A percentile compares a stretch with the other conserved stretches of the same genome.
phyloP scores from a whole-genome alignment of 2,888 invertebrate genomes.

The Eremobia ochroleuca region DNA sequence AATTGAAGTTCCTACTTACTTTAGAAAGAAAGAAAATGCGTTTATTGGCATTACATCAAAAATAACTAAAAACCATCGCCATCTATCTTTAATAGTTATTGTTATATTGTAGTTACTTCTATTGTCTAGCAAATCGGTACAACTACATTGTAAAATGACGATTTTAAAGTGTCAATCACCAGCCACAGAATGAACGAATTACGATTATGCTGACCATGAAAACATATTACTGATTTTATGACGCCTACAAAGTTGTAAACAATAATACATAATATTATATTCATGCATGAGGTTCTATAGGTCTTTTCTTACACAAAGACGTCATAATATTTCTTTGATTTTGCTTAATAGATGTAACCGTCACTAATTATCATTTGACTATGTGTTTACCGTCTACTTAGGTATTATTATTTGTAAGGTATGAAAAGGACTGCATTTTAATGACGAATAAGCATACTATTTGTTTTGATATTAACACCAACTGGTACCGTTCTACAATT shows the following conservation, averaged over 20 bases:
- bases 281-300: conserved; percentile 7
- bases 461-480: neutral
- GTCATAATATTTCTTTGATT: conserved; percentile 27
- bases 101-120: neutral
- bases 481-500: neutral
- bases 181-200: conserved; percentile 39
- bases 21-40: too few relatives aligned
- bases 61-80: too few relatives aligned
- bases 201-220: conserved; percentile 46
- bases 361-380: conserved; percentile 31
- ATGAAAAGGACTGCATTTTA: neutral
- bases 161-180: conserved; percentile 37
- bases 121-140: neutral
- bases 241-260: conserved; percentile 50
- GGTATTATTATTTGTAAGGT: neutral
- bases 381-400: neutral
- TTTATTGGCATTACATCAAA: too few relatives aligned
- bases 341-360: conserved; percentile 21
- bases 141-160: conserved; percentile 22
- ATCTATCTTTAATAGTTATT: neutral
- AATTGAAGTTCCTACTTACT: neutral
- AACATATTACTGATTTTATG: conserved; percentile 54
- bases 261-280: conserved; percentile 29
- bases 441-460: neutral
- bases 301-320: conserved; percentile 18